phyloP scores from a whole-genome alignment of 2,113 vertebrate species.

The Setophaga petechia region DNA sequence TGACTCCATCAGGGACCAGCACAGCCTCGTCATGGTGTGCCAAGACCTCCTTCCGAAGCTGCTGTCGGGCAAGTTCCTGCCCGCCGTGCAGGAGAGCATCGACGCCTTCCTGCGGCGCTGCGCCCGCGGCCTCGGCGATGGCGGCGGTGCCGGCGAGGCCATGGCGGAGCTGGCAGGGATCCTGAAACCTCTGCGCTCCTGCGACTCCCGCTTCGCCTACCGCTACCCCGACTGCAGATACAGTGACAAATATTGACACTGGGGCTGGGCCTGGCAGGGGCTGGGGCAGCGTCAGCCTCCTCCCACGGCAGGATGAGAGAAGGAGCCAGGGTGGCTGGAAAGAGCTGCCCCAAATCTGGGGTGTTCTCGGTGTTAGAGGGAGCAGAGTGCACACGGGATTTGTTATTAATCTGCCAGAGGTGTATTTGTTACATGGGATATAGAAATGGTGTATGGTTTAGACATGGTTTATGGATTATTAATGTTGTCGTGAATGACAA shows the following conservation, averaged over 20 bases:
- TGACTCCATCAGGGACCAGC: slow-evolving; percentile 65
- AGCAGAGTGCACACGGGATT: not conserved
- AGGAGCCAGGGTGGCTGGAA: not conserved
- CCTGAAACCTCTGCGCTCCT: slow-evolving; percentile 75
- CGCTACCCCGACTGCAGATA: slow-evolving; percentile 88
- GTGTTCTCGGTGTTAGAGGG: not conserved
- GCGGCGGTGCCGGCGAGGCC: not conserved
- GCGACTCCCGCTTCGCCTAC: slow-evolving; percentile 78
- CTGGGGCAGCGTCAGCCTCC: not conserved
- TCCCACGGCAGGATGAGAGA: accelerated
- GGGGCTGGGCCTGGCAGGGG: not conserved
- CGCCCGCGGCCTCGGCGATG: not conserved
- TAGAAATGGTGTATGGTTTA: not conserved
- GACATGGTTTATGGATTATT: not conserved
- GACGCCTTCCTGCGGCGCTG: slow-evolving; percentile 69
- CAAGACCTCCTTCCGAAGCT: slow-evolving; percentile 74
- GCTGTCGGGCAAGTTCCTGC: slow-evolving; percentile 63
- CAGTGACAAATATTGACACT: slow-evolving; percentile 57
- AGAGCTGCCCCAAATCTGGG: not conserved
- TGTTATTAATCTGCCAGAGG: not conserved
- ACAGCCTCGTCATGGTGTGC: slow-evolving; percentile 77
- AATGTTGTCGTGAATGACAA: not conserved
- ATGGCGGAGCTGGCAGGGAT: slow-evolving; percentile 64
- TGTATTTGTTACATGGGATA: not conserved
- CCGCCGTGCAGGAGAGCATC: slow-evolving; percentile 57